phyloP scores from a whole-genome alignment of 2,113 vertebrate genomes.

The Aplodontia rufa region DNA sequence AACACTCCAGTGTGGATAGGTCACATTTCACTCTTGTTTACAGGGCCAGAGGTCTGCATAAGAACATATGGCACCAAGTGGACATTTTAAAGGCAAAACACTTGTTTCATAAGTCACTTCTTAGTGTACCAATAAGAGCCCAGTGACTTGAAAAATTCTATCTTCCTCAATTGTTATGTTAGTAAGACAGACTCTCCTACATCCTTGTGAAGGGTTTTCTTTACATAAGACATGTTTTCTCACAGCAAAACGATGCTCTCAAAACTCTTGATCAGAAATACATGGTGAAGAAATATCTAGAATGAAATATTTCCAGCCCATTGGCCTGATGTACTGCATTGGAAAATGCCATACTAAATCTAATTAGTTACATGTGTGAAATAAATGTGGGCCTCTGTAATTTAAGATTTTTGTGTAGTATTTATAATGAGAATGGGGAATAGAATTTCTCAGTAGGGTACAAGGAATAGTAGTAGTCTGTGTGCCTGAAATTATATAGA shows the following conservation, averaged over 20 bases:
- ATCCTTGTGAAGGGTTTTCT: conserved; percentile 17
- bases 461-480: not conserved
- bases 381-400: conserved; percentile 43
- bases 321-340: conserved; percentile 18
- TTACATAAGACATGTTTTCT: conserved; percentile 43
- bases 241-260: conserved; percentile 42
- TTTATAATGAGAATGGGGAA: conserved; percentile 63
- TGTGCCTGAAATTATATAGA: conserved; percentile 29
- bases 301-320: conserved; percentile 51
- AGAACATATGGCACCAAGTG: conserved; percentile 47
- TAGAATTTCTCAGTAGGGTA: conserved; percentile 58
- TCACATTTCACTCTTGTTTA: conserved; percentile 75
- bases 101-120: conserved; percentile 50
- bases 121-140: conserved; percentile 11
- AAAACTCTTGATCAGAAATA: conserved; percentile 54
- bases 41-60: conserved; percentile 49
- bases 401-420: conserved; percentile 54
- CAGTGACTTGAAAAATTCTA: conserved; percentile 32
- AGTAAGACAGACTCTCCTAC: conserved; percentile 14
- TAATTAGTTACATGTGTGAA: conserved; percentile 72
- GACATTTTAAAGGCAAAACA: conserved; percentile 61
- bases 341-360: not conserved
- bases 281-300: conserved; percentile 29
- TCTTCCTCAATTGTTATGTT: conserved; percentile 41
- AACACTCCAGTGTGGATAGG: conserved; percentile 42